A percentile compares a stretch with the other conserved stretches of the same genome.
Evolutionary conservation across 2,888 invertebrate genomes (phyloP).

Genomic region (Acanthococcus lagerstroemiae): DNA sequence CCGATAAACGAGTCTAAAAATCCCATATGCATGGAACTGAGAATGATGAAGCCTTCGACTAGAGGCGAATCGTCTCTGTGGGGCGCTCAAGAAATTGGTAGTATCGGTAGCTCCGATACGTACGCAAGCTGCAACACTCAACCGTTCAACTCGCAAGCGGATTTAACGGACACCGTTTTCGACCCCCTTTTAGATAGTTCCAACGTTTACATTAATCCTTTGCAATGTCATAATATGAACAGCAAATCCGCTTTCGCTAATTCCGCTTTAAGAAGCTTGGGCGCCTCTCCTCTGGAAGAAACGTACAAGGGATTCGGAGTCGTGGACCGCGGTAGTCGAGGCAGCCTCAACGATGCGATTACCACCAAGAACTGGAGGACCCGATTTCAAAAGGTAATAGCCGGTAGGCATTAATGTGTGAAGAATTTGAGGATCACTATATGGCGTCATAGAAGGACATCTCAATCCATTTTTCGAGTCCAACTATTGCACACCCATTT

Average conservation of each 20-base stretch:
- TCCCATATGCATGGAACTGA: constrained; percentile 72
- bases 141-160: constrained; percentile 80
- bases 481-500: too few species aligned
- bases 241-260: constrained; percentile 75
- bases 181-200: constrained; percentile 51
- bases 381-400: constrained; percentile 72
- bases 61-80: constrained; percentile 43
- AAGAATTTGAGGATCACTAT: too few species aligned
- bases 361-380: constrained; percentile 75
- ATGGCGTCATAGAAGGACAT: too few species aligned
- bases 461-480: too few species aligned
- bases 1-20: constrained; percentile 73
- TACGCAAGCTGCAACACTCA: constrained; percentile 95
- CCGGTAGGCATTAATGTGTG: too few species aligned
- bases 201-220: constrained; percentile 78
- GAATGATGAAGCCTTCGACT: constrained; percentile 44
- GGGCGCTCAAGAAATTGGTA: constrained; percentile 42
- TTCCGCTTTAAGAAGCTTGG: constrained; percentile 56
- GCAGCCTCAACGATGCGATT: constrained; percentile 54
- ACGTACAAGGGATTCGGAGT: constrained; percentile 42
- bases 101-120: constrained; percentile 75
- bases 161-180: constrained; percentile 50
- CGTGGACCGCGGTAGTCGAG: constrained; percentile 44
- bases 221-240: constrained; percentile 49
- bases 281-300: constrained; percentile 51